Evolutionary conservation across 2,113 vertebrate species (phyloP).

Genomic region (Ginglymostoma cirratum): DNA sequence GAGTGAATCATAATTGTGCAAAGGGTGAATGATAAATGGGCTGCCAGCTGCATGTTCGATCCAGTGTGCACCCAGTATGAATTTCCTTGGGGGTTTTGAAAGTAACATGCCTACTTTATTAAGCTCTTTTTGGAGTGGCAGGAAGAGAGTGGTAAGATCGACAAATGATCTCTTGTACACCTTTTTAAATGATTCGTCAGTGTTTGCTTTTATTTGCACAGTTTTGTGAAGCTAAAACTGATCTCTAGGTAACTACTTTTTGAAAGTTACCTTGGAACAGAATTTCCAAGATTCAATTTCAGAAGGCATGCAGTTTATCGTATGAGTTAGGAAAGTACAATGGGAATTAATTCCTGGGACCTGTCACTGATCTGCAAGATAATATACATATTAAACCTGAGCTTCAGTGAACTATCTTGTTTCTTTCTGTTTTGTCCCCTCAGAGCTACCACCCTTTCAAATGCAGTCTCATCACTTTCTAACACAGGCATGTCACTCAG

Average conservation of each 20-base stretch:
- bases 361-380: not conserved
- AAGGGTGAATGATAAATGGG: not conserved
- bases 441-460: slow-evolving; percentile 95
- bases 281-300: not conserved
- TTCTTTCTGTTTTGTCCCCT: slow-evolving; percentile 39
- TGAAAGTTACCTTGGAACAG: not conserved
- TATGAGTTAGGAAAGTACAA: not conserved
- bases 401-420: too few species aligned
- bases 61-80: not conserved
- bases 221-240: slow-evolving; percentile 40
- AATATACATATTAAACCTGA: too few species aligned
- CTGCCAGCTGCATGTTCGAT: not conserved
- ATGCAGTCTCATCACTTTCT: slow-evolving; percentile 90
- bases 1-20: not conserved
- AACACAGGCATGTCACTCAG: slow-evolving; percentile 95
- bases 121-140: not conserved
- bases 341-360: not conserved
- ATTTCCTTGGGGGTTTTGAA: not conserved
- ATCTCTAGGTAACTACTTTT: not conserved
- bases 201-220: not conserved
- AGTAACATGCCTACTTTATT: not conserved
- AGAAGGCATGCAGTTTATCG: not conserved
- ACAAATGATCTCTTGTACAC: not conserved
- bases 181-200: not conserved
- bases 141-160: not conserved